Percentiles rank a stretch among this genome's conserved stretches.
phyloP scores from a whole-genome alignment of 2,888 invertebrate species.

The Melanchra persicariae region DNA sequence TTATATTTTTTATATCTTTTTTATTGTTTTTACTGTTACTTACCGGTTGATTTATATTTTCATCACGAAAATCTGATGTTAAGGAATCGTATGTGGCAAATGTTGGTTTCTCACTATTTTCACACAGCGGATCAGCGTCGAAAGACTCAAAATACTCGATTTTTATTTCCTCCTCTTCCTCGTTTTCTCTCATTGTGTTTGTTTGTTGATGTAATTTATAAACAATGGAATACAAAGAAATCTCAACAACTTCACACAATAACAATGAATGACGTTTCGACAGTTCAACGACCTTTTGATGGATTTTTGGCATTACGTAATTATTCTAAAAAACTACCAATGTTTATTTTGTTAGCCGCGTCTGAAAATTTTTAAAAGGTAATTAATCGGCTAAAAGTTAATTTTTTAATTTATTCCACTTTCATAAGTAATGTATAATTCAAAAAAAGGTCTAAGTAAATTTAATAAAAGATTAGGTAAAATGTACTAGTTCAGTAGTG shows the following conservation, averaged over 20 bases:
- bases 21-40: conserved; percentile 43
- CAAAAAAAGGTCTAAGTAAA: not conserved
- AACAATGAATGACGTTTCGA: conserved; percentile 46
- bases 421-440: not conserved
- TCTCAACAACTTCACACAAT: conserved; percentile 43
- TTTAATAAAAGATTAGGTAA: not conserved
- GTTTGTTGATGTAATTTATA: conserved; percentile 1
- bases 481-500: conserved; percentile 46
- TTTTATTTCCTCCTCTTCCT: conserved; percentile 75
- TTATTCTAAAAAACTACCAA: conserved; percentile 39
- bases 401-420: not conserved
- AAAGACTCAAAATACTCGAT: conserved; percentile 73
- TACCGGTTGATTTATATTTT: conserved; percentile 51
- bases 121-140: conserved; percentile 72
- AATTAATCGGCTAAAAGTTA: not conserved
- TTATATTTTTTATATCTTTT: conserved; percentile 40
- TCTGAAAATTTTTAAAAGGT: not conserved
- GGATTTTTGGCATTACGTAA: conserved; percentile 28
- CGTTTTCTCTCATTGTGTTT: conserved; percentile 38
- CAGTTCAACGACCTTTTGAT: conserved; percentile 52
- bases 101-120: conserved; percentile 7
- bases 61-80: conserved; percentile 18
- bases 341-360: accelerated
- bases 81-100: not conserved
- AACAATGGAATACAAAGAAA: conserved; percentile 1